Base-by-base conservation (phyloP, 2,888 invertebrate genomes). In the Atethmia centrago region DNA sequence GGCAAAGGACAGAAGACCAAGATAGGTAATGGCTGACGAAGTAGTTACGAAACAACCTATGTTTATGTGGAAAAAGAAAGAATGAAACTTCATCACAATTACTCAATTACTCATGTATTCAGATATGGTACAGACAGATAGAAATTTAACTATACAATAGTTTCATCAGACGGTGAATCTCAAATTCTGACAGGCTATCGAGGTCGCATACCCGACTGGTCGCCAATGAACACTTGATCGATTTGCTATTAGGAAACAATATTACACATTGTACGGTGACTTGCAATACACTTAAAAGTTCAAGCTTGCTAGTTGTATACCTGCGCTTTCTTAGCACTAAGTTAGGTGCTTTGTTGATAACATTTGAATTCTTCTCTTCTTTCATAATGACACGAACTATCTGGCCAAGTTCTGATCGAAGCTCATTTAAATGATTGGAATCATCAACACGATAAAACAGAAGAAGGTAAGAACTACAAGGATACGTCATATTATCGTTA, bases 261-360 rank as follows among this genome's bases (percentile, higher is more conserved):
- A 59, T 85, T 81, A 74, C 84, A 77, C 31, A 74, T 72, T 76
- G 74, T 66, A 45, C n/a, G 51, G 66, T 85, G 84, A 85, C 86
- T 85, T 84, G 86, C 85, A 78, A 76, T 73, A 70, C 53, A 25
- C 19, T 63, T 74, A 53, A 84, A 85, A 85, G 86, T 85, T 85
- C 84, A 85, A 45, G 71, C 58, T 75, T 68, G 25, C 45, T 21
- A 28, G 31, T 19, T 42, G 45, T 45, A 12, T 65, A 1, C 49
- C 45, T 19, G n/a, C 16, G 21, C 45, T 74, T 73, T 47, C 5
- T 28, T 19, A 14, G 31, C 19, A 42, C 16, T n/a, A 42, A 42
- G 40, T 21, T 16, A 31, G 0, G 31, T 16, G 31, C 16, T n/a
- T 49, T 64, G 25, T 42, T 25, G 19, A 40, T 61, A 10, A 25